These are phyloP conservation scores for Noctuana brunneofusca DNA, from an alignment of 2,888 invertebrate species.

Conservation along the genomic window DNA sequence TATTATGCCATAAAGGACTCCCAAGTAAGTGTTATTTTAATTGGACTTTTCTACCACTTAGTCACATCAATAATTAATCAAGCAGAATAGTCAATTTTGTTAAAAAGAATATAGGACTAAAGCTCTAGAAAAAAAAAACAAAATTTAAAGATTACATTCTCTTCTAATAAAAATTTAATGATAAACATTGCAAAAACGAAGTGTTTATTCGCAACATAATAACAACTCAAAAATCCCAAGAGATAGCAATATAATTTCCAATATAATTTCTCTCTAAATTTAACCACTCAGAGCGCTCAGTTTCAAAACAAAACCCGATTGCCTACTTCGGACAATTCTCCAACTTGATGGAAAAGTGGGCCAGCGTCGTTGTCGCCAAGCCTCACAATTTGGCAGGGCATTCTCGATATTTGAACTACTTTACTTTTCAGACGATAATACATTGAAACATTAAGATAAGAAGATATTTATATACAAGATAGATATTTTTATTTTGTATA, in stretches of 20 bases:
- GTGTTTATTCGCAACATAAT: constrained; percentile 14
- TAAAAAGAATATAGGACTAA: no score
- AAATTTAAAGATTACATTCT: no score
- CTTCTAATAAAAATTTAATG: not conserved
- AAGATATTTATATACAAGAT: not conserved
- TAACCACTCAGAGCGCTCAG: constrained; percentile 38
- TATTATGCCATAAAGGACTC: no score
- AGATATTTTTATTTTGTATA: no score
- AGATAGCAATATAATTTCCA: constrained; percentile 40
- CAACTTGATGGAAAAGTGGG: constrained; percentile 24
- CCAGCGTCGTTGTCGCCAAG: constrained; percentile 13
- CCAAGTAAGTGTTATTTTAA: no score
- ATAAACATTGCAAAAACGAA: not conserved
- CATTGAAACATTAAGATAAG: not conserved
- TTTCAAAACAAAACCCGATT: constrained; percentile 41
- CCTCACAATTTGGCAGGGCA: constrained; percentile 24
- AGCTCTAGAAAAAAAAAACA: no score
- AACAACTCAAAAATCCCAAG: constrained; percentile 16
- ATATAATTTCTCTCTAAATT: constrained; percentile 44
- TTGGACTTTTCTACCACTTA: no score
- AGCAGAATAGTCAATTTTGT: no score
- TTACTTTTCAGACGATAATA: constrained; percentile 1
- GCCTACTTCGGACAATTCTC: constrained; percentile 34
- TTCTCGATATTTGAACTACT: constrained; percentile 14
- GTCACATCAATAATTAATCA: no score